These are phyloP conservation scores for Gadopsis marmoratus DNA, from an alignment of 2,797 vertebrate genomes.

Conservation along the genomic window DNA sequence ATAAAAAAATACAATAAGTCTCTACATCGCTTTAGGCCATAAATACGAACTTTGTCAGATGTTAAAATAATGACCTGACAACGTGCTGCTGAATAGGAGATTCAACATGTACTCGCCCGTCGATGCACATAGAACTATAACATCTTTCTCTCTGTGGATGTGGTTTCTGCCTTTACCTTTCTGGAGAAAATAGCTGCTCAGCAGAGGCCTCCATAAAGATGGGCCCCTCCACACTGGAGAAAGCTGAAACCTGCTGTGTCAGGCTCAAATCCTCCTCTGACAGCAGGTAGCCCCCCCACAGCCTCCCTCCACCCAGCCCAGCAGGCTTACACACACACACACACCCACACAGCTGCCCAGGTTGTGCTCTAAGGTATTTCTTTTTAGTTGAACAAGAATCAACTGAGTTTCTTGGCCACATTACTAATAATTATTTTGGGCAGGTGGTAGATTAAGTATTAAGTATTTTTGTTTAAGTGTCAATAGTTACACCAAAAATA, in stretches of 20 bases:
- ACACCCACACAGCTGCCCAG: conserved; percentile 71
- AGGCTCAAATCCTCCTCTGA: conserved; percentile 89
- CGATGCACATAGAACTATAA: background rate
- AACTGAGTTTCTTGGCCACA: background rate
- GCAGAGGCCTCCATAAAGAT: conserved; percentile 92
- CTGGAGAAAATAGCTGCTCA: conserved; percentile 81
- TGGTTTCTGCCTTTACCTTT: conserved; percentile 88
- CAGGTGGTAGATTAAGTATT: background rate
- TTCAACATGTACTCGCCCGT: background rate
- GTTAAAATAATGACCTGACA: background rate
- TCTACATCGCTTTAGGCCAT: background rate
- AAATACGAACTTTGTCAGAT: background rate
- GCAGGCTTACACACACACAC: conserved; percentile 85
- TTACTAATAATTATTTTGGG: background rate
- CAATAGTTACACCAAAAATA: background rate
- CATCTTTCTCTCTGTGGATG: conserved; percentile 8
- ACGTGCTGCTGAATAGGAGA: background rate
- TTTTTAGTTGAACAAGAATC: background rate
- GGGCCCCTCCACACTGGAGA: conserved; percentile 89
- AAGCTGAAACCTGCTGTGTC: conserved; percentile 88
- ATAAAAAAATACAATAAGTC: background rate
- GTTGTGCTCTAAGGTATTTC: background rate
- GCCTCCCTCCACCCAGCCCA: conserved; percentile 87
- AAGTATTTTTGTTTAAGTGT: too few relatives aligned
- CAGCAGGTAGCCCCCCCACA: conserved; percentile 86